These are phyloP conservation scores for Agelastica alni DNA, from an alignment of 2,888 invertebrate species.

Conservation along the genomic window DNA sequence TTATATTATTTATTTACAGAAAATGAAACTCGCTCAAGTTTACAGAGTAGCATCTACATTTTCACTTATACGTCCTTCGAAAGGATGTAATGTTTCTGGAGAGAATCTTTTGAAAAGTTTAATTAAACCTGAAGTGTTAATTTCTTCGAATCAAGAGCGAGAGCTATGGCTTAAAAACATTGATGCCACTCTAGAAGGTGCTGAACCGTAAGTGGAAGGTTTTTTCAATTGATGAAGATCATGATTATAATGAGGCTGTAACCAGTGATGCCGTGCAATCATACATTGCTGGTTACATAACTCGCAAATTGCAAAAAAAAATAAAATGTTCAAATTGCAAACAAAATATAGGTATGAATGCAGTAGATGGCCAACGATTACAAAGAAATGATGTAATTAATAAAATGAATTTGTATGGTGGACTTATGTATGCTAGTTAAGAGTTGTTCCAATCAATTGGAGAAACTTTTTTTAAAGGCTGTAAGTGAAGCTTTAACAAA, in stretches of 20 bases:
- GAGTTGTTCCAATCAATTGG: too few relatives aligned
- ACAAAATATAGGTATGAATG: background rate
- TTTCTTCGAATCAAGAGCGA: too few relatives aligned
- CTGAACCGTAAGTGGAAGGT: too few relatives aligned
- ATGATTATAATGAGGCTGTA: background rate
- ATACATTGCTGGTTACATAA: background rate
- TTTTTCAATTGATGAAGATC: background rate
- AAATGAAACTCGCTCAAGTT: too few relatives aligned
- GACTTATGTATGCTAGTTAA: background rate
- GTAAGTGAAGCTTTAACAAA: background rate
- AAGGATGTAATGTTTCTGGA: too few relatives aligned
- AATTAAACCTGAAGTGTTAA: too few relatives aligned
- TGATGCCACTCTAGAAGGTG: too few relatives aligned
- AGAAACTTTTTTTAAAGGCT: background rate
- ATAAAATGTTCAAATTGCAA: background rate
- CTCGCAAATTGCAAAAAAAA: background rate
- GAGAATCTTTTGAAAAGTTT: too few relatives aligned
- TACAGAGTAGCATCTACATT: too few relatives aligned
- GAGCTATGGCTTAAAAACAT: too few relatives aligned
- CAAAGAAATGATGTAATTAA: background rate
- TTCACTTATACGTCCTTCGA: too few relatives aligned
- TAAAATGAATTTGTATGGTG: background rate
- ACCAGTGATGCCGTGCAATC: background rate
- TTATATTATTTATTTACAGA: too few relatives aligned
- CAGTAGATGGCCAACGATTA: background rate